Percentiles rank a stretch among this genome's conserved stretches.
These are phyloP conservation scores for Rhopilema esculentum DNA, from an alignment of 30 jellyfish, hydroid and myxozoan genomes.

Conservation along the genomic window DNA sequence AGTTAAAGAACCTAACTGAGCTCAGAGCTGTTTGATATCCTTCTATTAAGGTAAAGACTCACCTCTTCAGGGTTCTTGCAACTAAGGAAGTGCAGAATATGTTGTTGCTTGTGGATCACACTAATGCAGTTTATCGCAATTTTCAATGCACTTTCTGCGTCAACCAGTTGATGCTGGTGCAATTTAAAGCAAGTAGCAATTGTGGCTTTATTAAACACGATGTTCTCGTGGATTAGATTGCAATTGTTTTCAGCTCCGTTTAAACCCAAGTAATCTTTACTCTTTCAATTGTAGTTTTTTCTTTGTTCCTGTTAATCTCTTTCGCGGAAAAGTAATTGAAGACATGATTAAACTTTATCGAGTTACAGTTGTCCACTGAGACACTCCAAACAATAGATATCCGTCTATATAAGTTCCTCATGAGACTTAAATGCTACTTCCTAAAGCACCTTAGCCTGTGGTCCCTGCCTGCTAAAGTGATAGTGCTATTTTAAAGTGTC, in stretches of 20 bases:
- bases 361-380: neutral
- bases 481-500: no score
- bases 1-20: neutral
- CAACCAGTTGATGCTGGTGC: neutral
- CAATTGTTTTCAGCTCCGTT: neutral
- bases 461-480: no score
- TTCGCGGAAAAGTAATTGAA: neutral
- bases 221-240: neutral
- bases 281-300: neutral
- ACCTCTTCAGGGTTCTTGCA: neutral
- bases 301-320: neutral
- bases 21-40: neutral
- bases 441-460: neutral
- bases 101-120: neutral
- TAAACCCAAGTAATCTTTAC: neutral
- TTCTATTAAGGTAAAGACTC: neutral
- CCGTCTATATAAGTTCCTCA: neutral
- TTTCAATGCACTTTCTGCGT: neutral
- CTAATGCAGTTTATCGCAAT: neutral
- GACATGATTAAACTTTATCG: neutral
- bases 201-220: neutral
- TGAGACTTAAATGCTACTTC: neutral
- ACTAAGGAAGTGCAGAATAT: neutral
- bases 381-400: neutral
- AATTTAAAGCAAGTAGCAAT: neutral